Evolutionary conservation across 2,888 invertebrate genomes (phyloP).

Genomic region (Apotomis betuletana): DNA sequence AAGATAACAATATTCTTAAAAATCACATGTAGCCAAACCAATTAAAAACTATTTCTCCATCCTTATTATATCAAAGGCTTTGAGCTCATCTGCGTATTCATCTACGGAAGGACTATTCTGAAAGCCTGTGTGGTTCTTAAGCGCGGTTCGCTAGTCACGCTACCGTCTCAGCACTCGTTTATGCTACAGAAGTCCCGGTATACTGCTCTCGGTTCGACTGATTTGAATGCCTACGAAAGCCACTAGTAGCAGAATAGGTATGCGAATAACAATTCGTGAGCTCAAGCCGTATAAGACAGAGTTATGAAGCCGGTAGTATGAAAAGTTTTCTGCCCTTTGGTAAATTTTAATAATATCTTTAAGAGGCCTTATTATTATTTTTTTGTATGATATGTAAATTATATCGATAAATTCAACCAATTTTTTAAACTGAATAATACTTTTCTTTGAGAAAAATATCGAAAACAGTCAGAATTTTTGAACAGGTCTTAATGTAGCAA

Average conservation of each 20-base stretch:
- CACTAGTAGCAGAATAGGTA: background rate
- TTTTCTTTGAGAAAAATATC: too few relatives aligned
- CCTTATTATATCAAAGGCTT: background rate
- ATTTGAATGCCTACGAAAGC: conserved; percentile 45
- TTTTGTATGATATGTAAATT: too few relatives aligned
- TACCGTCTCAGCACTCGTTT: conserved; percentile 45
- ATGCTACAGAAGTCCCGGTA: conserved; percentile 47
- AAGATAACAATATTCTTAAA: too few relatives aligned
- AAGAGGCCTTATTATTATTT: too few relatives aligned
- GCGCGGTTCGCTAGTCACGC: conserved; percentile 45
- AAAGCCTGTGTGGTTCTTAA: conserved; percentile 50
- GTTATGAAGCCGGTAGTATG: too few relatives aligned
- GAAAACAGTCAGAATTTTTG: too few relatives aligned
- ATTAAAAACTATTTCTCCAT: background rate
- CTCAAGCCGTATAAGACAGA: background rate
- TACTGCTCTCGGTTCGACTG: conserved; percentile 43
- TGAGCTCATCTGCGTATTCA: background rate
- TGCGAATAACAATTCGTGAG: background rate
- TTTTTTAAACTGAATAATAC: too few relatives aligned
- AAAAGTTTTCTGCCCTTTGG: too few relatives aligned
- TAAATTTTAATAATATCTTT: too few relatives aligned
- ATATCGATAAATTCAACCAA: too few relatives aligned
- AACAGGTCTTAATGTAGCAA: too few relatives aligned
- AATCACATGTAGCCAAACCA: background rate
- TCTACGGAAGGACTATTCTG: conserved; percentile 42